These are phyloP conservation scores for Cydia pomonella DNA, from an alignment of 1,140 invertebrate genomes.

Conservation along the genomic window DNA sequence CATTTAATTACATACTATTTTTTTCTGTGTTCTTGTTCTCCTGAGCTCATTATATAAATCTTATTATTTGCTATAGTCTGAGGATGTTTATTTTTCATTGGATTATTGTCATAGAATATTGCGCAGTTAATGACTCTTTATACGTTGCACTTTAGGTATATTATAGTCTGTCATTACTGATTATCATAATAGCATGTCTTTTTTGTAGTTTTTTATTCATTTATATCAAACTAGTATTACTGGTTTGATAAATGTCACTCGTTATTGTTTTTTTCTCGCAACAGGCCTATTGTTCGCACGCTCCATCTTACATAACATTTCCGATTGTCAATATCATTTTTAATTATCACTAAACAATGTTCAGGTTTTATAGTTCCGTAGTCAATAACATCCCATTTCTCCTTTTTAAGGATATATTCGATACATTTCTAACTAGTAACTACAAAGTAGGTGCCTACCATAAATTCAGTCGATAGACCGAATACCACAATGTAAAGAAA, in stretches of 20 bases:
- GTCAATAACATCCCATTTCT: too few relatives aligned
- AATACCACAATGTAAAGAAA: too few relatives aligned
- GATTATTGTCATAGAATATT: too few relatives aligned
- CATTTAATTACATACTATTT: not conserved
- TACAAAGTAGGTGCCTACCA: too few relatives aligned
- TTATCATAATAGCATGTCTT: not conserved
- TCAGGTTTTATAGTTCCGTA: too few relatives aligned
- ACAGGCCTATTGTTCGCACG: not conserved
- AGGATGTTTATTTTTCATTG: not conserved
- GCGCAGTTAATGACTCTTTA: not conserved
- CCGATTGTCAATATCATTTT: not conserved
- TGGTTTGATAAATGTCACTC: not conserved
- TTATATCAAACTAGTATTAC: not conserved
- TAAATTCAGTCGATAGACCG: too few relatives aligned
- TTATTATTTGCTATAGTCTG: too few relatives aligned
- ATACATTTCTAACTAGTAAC: too few relatives aligned
- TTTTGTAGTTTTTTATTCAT: not conserved
- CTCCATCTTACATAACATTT: slow-evolving; percentile 8
- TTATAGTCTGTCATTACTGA: not conserved
- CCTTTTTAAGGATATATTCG: too few relatives aligned
- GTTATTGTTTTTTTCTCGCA: not conserved
- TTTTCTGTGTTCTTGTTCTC: not conserved
- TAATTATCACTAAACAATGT: not conserved
- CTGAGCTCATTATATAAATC: too few relatives aligned
- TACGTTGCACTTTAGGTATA: not conserved